Percentiles rank a stretch among this genome's conserved stretches.
These are phyloP conservation scores for Psephotus haematonotus DNA, from an alignment of 2,113 vertebrate genomes.

Conservation along the genomic window DNA sequence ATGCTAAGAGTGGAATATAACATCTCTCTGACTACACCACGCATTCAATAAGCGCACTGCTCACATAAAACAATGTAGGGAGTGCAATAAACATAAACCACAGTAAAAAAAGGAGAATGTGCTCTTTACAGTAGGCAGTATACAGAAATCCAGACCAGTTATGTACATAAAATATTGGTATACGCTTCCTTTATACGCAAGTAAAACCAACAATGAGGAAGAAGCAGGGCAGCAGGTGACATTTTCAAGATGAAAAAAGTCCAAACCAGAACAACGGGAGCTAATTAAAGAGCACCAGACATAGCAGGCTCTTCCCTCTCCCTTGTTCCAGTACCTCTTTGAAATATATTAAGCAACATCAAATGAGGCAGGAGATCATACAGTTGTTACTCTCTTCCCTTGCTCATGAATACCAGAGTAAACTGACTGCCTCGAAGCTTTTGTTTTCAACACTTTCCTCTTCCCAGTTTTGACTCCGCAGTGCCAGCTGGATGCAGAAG, in stretches of 20 bases:
- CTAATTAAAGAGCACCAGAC: not conserved
- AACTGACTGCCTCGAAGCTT: not conserved
- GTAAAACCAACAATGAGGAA: not conserved
- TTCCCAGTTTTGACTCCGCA: not conserved
- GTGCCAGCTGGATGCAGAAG: not conserved
- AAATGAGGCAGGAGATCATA: not conserved
- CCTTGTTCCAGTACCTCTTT: not conserved
- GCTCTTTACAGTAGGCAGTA: constrained; percentile 49
- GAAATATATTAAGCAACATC: not conserved
- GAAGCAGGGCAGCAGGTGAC: not conserved
- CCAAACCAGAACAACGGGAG: not conserved
- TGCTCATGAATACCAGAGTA: not conserved
- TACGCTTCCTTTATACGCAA: not conserved
- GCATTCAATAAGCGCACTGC: constrained; percentile 16
- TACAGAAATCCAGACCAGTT: constrained; percentile 33
- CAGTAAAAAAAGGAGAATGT: constrained; percentile 55
- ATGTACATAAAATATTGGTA: constrained; percentile 15
- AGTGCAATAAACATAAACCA: constrained; percentile 70
- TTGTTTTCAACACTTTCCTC: not conserved
- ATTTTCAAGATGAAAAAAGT: not conserved
- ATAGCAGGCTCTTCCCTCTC: not conserved
- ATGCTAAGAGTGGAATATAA: constrained; percentile 59
- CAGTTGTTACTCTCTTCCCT: not conserved
- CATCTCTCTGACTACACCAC: constrained; percentile 40
- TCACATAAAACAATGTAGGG: constrained; percentile 59